A percentile compares a stretch with the other conserved stretches of the same genome.
Evolutionary conservation across 2,113 vertebrate genomes (phyloP).

Genomic region (Uropsilus gracilis): DNA sequence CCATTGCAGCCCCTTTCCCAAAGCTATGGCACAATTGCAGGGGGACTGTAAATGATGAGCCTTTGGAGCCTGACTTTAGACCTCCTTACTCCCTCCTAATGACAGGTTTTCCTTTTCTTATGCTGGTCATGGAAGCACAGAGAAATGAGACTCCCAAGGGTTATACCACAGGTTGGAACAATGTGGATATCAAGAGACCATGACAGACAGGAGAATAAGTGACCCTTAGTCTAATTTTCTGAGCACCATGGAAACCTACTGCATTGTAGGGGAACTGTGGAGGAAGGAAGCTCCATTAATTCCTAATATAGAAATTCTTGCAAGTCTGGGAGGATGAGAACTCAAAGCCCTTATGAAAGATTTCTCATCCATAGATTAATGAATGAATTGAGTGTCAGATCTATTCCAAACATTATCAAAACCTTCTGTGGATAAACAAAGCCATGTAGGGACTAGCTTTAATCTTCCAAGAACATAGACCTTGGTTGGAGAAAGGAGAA

Average conservation of each 20-base stretch:
- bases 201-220: not conserved
- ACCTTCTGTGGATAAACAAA: not conserved
- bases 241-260: not conserved
- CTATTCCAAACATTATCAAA: conserved; percentile 2
- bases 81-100: not conserved
- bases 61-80: not conserved
- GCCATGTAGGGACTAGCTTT: not conserved
- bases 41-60: not conserved
- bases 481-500: not conserved
- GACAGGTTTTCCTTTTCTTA: not conserved
- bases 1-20: not conserved
- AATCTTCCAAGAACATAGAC: not conserved
- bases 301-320: not conserved
- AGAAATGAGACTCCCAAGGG: not conserved
- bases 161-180: not conserved
- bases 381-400: not conserved
- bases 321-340: not conserved
- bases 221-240: not conserved
- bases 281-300: not conserved
- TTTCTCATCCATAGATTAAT: not conserved
- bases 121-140: not conserved
- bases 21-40: not conserved
- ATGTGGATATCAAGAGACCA: not conserved
- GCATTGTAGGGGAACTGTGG: not conserved
- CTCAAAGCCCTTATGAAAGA: not conserved